These are phyloP conservation scores for Eupithecia subumbrata DNA, from an alignment of 2,888 invertebrate genomes.

Conservation along the genomic window DNA sequence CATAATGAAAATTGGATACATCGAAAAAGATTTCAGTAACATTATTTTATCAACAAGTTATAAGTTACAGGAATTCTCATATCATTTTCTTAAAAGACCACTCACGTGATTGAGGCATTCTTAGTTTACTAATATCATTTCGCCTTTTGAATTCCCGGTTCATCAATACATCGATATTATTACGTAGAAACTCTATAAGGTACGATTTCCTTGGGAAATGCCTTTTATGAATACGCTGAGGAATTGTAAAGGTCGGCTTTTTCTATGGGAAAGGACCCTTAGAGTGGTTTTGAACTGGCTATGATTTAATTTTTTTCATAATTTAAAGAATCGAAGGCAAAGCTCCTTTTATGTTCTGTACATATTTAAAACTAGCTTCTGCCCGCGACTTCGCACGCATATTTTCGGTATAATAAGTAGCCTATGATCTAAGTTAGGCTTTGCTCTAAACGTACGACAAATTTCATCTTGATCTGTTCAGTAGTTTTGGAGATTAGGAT, in stretches of 20 bases:
- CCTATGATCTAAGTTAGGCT: too few species aligned
- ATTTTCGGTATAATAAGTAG: too few species aligned
- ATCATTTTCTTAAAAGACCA: not conserved
- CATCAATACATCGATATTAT: constrained; percentile 21
- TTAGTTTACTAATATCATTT: not conserved
- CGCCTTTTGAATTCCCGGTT: constrained; percentile 10
- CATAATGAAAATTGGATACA: not conserved
- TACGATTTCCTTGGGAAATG: constrained; percentile 40
- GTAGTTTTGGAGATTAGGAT: too few species aligned
- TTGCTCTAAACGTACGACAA: too few species aligned
- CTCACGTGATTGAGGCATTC: not conserved
- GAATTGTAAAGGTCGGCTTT: constrained; percentile 37
- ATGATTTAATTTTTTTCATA: not conserved
- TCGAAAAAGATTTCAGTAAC: not conserved
- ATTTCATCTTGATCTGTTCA: too few species aligned
- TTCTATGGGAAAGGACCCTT: constrained; percentile 20
- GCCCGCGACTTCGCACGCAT: too few species aligned
- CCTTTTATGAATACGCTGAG: constrained; percentile 45
- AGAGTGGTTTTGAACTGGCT: constrained; percentile 1
- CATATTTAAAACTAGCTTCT: not conserved
- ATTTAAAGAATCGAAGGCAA: not conserved
- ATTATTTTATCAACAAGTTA: not conserved
- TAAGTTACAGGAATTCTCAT: not conserved
- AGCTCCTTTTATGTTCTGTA: not conserved
- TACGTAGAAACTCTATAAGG: constrained; percentile 15